Evolutionary conservation across 2,888 invertebrate species (phyloP), one percentile per base, ranked within the genome.

Genomic region (Aplocera efformata): DNA sequence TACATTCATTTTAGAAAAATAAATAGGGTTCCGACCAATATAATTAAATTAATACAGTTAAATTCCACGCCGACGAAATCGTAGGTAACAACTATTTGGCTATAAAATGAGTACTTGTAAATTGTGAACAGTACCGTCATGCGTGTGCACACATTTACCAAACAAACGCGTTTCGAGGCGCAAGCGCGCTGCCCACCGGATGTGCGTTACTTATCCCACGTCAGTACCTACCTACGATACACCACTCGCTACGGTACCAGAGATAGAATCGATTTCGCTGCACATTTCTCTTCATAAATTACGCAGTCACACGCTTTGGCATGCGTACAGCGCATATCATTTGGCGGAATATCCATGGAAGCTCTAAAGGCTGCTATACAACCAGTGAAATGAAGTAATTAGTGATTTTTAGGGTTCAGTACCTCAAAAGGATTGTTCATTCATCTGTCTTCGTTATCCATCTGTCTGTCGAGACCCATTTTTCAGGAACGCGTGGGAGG

Each of bases 171-270:
- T 42, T 31, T 44, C 29, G 32, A 31, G 21, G 28, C 38, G 39
- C 26, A 21, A 10, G 36, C 10, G 29, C 32, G 24, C 32, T 34
- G 45, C 29, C 30, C 42, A 42, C 58, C 66, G 63, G 60, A 63
- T 58, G 53, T 43, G 43, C 23, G 21, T 30, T 40, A 39, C 39
- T 32, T 35, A 32, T 20, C 20, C 23, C 31, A 33, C 36, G 22
- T 33, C 20, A 32, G 13, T 23, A 10, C 10, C 3, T 23, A 10
- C 10, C 3, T 29, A 23, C 10, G 29, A 29, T 11, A 8, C 23
- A n/a, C n/a, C 31, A 22, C n/a, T 8, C 1, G 26, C 13, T 41
- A 21, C 33, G 31, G n/a, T 43, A 41, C 41, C 28, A 29, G 32
- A 50, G 46, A 48, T 50, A 50, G 27, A 46, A 50, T 46, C 48